These are phyloP conservation scores for Hydrozoanthus gracilis DNA, from an alignment of 92 coral and sea anemone species.

Conservation along the genomic window DNA sequence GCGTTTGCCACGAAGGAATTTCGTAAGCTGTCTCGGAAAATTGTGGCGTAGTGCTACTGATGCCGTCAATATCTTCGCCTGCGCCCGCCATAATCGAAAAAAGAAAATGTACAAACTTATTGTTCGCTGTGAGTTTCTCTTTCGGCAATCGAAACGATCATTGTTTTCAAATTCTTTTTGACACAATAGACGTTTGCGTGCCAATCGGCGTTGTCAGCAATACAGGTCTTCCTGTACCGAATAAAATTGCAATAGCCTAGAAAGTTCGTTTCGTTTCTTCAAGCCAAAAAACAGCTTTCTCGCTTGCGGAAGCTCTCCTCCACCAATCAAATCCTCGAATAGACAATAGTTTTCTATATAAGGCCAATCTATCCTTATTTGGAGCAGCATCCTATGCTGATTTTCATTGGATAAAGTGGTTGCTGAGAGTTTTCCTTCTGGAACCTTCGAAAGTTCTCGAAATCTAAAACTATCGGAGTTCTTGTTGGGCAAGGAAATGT, in stretches of 20 bases:
- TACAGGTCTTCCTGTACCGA: background rate
- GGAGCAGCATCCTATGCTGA: constrained; percentile 14
- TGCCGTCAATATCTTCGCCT: constrained; percentile 5
- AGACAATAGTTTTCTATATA: constrained; percentile 11
- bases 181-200: constrained; percentile 31
- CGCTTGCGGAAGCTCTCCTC: constrained; percentile 32
- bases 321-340: constrained; percentile 28
- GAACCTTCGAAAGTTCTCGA: constrained; percentile 44
- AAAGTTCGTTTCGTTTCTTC: constrained; percentile 14
- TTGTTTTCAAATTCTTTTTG: background rate
- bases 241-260: background rate
- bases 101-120: background rate
- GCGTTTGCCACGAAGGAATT: constrained; percentile 91
- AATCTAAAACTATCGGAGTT: constrained; percentile 6
- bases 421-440: constrained; percentile 43
- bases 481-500: constrained; percentile 13
- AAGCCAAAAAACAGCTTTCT: background rate
- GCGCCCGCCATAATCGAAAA: constrained; percentile 4
- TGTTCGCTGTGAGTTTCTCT: background rate
- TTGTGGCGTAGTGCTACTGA: constrained; percentile 15
- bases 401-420: constrained; percentile 49
- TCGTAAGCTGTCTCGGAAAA: constrained; percentile 62
- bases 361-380: constrained; percentile 20
- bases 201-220: background rate
- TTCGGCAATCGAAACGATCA: background rate